Evolutionary conservation across 2,113 vertebrate species (phyloP).

Genomic region (Grantiella picta): DNA sequence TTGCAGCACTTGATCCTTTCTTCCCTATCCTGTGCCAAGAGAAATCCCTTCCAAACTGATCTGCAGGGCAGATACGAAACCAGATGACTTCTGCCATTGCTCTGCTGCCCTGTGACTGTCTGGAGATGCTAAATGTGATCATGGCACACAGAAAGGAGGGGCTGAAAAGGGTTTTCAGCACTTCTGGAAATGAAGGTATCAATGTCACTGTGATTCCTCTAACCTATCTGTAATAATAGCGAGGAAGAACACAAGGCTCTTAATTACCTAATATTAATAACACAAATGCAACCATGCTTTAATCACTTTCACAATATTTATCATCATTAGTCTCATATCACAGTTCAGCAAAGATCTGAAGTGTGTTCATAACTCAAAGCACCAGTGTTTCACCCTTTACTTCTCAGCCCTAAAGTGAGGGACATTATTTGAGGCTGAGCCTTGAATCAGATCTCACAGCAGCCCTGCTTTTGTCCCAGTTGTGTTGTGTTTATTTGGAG

Average conservation of each 20-base stretch:
- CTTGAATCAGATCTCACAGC: background rate
- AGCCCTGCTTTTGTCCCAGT: background rate
- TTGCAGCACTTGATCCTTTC: background rate
- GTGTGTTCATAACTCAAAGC: background rate
- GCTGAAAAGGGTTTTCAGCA: background rate
- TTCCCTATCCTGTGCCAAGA: background rate
- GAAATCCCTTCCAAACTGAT: background rate
- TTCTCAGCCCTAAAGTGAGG: background rate
- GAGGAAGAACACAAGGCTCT: background rate
- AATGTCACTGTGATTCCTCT: background rate
- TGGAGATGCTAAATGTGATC: background rate
- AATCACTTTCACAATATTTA: slow-evolving; percentile 29
- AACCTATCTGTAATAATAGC: background rate
- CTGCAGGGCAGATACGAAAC: background rate
- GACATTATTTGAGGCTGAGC: background rate
- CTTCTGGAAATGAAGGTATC: background rate
- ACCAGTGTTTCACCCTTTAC: background rate
- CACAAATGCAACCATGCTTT: background rate
- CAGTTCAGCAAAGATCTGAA: slow-evolving; percentile 5
- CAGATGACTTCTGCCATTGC: background rate
- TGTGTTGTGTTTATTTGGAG: background rate
- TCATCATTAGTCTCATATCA: background rate
- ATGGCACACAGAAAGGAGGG: background rate
- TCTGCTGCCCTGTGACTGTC: background rate
- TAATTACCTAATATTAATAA: background rate